Evolutionary conservation across 2,888 invertebrate genomes (phyloP).

Genomic region (Subacronicta megacephala): DNA sequence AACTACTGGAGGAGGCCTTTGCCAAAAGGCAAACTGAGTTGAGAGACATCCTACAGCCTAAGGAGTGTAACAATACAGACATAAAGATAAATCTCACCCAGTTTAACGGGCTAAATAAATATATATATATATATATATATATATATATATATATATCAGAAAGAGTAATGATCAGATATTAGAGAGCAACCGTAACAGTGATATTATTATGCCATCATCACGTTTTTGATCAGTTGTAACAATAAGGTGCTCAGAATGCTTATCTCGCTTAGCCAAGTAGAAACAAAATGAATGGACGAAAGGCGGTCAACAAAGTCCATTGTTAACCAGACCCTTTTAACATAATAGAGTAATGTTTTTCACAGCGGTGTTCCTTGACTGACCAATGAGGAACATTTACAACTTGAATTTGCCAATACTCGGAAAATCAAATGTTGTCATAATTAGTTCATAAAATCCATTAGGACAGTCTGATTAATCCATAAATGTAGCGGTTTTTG

Average conservation of each 20-base stretch:
- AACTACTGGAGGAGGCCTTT: too few species aligned
- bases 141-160: too few species aligned
- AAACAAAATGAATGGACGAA: constrained; percentile 17
- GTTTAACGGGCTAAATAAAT: too few species aligned
- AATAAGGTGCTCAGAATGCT: constrained; percentile 23
- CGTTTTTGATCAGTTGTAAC: constrained; percentile 17
- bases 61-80: too few species aligned
- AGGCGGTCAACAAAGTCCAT: constrained; percentile 12
- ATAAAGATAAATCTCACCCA: too few species aligned
- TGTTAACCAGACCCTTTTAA: constrained; percentile 11
- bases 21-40: too few species aligned
- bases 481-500: constrained; percentile 30
- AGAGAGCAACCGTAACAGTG: constrained; percentile 1
- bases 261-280: constrained; percentile 21
- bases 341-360: background rate
- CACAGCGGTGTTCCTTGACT: background rate
- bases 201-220: constrained; percentile 10
- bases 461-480: constrained; percentile 6
- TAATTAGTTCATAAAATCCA: background rate
- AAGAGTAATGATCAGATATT: too few species aligned
- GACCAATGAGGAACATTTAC: background rate
- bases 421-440: too few species aligned
- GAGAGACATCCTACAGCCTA: too few species aligned
- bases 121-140: too few species aligned
- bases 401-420: constrained; percentile 2